phyloP scores from a whole-genome alignment of 2,888 invertebrate genomes.

The Lordiphosa andalusiaca region DNA sequence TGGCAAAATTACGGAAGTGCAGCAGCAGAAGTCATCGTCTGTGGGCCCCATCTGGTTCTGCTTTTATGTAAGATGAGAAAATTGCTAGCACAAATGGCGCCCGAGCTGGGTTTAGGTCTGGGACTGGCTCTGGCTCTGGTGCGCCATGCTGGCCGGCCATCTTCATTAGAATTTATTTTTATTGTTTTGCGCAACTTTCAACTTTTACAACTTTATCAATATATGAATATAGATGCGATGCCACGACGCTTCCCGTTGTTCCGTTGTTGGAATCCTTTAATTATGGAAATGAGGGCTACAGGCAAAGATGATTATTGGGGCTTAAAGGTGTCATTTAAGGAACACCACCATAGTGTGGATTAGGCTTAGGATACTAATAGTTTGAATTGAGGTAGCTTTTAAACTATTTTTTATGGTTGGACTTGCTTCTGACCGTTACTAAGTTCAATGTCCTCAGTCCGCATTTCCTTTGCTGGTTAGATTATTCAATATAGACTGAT shows the following conservation, averaged over 20 bases:
- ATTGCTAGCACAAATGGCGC: conserved; percentile 72
- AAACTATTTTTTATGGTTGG: too few species aligned
- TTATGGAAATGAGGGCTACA: conserved; percentile 54
- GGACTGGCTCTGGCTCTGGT: conserved; percentile 18
- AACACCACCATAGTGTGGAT: too few species aligned
- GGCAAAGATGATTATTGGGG: conserved; percentile 21
- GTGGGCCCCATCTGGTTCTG: conserved; percentile 18
- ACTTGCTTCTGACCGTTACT: too few species aligned
- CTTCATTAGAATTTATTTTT: conserved; percentile 72
- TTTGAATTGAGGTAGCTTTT: too few species aligned
- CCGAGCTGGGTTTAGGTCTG: conserved; percentile 7
- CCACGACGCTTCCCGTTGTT: conserved; percentile 17
- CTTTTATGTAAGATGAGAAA: conserved; percentile 64
- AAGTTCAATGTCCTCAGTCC: too few species aligned
- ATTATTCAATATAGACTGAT: too few species aligned
- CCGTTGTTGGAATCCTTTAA: conserved; percentile 54
- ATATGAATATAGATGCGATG: conserved; percentile 71
- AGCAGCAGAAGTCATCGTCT: conserved; percentile 46
- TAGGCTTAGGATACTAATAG: too few species aligned
- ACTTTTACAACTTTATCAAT: conserved; percentile 75
- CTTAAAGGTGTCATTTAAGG: too few species aligned
- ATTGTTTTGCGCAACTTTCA: conserved; percentile 75
- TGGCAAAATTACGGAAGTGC: conserved; percentile 73
- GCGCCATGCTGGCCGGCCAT: conserved; percentile 74
- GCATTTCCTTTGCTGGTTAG: too few species aligned